Base-by-base conservation (phyloP, 2,888 invertebrate species). In the Arge pagana region DNA sequence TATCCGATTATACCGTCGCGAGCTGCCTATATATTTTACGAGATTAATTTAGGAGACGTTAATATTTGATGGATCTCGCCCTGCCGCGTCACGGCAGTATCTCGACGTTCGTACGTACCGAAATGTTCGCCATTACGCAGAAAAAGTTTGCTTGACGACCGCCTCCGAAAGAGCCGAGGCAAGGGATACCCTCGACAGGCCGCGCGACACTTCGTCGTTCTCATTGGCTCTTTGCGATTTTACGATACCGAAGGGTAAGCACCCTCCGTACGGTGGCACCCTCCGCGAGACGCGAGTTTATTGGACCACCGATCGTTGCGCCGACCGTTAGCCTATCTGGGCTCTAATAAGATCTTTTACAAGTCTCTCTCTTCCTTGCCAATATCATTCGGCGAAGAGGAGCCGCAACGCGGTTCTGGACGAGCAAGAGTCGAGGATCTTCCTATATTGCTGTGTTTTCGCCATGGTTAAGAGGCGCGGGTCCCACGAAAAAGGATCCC, bases 41-140 rank as follows among this genome's bases (percentile, higher is more conserved):
- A 68, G 62, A 70, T 70, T 68, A 70, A 70, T 68, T 68, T 64
- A 59, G 57, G 58, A 57, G 57, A 55, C 54, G 54, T 68, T 67
- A 70, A 68, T 67, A 59, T 67, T 68, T 65, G 62, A 68, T 61
- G 62, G 64, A 63, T 58, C 59, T 59, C 61, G 61, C 53, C n/a
- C n/a, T n/a, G 30, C 39, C 60, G 59, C 54, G 55, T 58, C 40
- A 18, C 7, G 2, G 40, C 16, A n/a, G 33, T 45, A 45, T 45
- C 28, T 26, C 28, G 28, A n/a, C 10, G 28, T 64, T 61, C 59
- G 55, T 55, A 53, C n/a, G n/a, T n/a, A n/a, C 48, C 53, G 56
- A 53, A 62, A 67, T 64, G 61, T 59, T 59, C 66, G 68, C 70
- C 68, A 70, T 70, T 67, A 68, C 58, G 23, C 18, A 43, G 21